Evolutionary conservation across 2,888 invertebrate genomes (phyloP), one percentile per base, ranked within the genome.

Genomic region (Drosophila borborema): DNA sequence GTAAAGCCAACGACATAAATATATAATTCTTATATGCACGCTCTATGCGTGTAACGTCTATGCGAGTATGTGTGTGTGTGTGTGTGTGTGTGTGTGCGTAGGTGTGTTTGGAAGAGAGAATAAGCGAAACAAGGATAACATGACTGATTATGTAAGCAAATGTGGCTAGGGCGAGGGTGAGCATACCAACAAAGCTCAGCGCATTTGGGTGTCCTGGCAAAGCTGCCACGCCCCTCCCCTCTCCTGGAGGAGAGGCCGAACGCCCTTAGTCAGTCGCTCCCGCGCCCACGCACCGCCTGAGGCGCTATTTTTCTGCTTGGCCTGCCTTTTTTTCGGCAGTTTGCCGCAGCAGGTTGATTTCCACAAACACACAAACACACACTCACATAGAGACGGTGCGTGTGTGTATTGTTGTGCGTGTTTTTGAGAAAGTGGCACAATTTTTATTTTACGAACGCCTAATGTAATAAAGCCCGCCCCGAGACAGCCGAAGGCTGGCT

Each of bases 141-240:
- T 90, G 91, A 90, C 85, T 91, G 91, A 90, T 90, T 91, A 84
- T 90, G 86, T 90, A 88, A 89, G 84, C 81, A 75, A 86, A 78
- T 77, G 70, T 51, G 76, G 56, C 43, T 4, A 64, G n/a, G 41
- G 72, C 73, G 34, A 71, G 54, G 61, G 62, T 34, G 60, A 51
- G 60, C 63, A 56, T 34, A 45, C 28, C 28, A 68, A 74, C 64
- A 68, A 70, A 64, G 81, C 72, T 66, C 69, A 82, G 54, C 69
- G 68, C 78, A 65, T 65, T 77, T 34, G 60, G 64, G 34, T 45
- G 46, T 46, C 40, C 31, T 41, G 56, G 28, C 55, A 18, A 8
- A 55, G 28, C 41, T 16, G 45, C 40, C 49, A 49, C 18, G 58
- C 45, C 31, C 34, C 34, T 7, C 2, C 34, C 9, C 9, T 9